Conservation (phyloP, 1,140 invertebrate species). For the Popillia japonica region DNA sequence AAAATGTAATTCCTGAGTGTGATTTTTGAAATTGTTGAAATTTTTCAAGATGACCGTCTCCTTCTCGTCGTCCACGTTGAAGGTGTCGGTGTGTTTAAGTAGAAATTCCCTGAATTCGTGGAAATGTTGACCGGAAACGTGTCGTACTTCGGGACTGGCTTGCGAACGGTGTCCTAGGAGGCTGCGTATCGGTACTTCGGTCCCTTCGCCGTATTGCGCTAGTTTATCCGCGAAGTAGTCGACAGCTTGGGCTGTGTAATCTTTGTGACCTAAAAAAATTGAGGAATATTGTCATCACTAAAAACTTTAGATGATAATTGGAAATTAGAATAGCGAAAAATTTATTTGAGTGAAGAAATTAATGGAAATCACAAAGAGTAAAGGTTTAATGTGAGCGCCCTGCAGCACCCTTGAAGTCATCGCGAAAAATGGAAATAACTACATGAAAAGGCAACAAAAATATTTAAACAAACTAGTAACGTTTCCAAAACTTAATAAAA, state of each 20-base stretch:
- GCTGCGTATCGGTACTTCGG: constrained; percentile 92
- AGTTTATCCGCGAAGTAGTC: constrained; percentile 94
- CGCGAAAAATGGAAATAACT: too few species aligned
- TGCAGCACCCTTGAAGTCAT: too few species aligned
- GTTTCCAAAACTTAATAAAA: too few species aligned
- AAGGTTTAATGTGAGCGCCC: too few species aligned
- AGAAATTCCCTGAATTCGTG: constrained; percentile 95
- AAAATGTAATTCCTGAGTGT: constrained; percentile 62
- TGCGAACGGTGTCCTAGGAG: constrained; percentile 91
- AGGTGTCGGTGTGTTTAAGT: constrained; percentile 83
- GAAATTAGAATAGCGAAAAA: too few species aligned
- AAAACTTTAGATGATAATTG: too few species aligned
- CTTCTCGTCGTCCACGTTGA: constrained; percentile 87
- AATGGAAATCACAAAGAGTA: too few species aligned
- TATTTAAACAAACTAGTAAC: too few species aligned
- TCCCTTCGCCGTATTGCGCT: constrained; percentile 86
- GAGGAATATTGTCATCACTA: constrained; percentile 10
- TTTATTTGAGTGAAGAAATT: too few species aligned
- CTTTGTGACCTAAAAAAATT: constrained; percentile 69
- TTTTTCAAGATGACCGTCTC: constrained; percentile 74
- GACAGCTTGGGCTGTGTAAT: constrained; percentile 92
- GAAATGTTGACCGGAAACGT: constrained; percentile 93
- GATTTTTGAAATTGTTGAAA: constrained; percentile 65
- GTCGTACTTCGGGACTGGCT: constrained; percentile 93
- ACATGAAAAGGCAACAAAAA: too few species aligned